Base-by-base conservation (phyloP, 2,888 invertebrate genomes). In the Acrocyrtus sp. region DNA sequence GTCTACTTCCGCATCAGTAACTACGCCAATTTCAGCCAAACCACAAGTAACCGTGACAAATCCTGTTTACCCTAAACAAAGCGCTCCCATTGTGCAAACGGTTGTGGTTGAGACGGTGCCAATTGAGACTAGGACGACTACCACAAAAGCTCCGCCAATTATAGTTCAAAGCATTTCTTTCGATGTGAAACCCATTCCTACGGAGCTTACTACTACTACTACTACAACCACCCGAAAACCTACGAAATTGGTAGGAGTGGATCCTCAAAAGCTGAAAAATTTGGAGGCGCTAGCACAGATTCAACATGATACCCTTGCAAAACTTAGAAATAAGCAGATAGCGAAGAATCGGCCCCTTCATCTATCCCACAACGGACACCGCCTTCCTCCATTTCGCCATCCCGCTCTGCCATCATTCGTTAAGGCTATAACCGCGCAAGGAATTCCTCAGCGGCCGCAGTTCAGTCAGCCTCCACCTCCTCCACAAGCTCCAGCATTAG, bases 221-320 rank as follows among this genome's bases (percentile, higher is more conserved):
- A n/a, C n/a, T n/a, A n/a, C n/a, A n/a, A n/a, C n/a, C n/a, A n/a
- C n/a, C n/a, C n/a, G n/a, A n/a, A n/a, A n/a, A n/a, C n/a, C n/a
- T n/a, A n/a, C n/a, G n/a, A n/a, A n/a, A n/a, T n/a, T n/a, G n/a
- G n/a, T 22, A 50, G 22, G 8, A 50, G 10, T n/a, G 8, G 22
- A 10, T 5, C 21, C 41, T 12, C 60, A 60, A 60, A 47, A 47
- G n/a, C 8, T 60, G 8, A 62, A 62, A 41, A 62, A 62, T 26
- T 24, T 62, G 8, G 62, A 62, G 41, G 62, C 62, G 2, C 26
- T 62, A 17, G 62, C 63, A 8, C 63, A 63, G 43, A 63, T 63
- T 19, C 63, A 63, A 21, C 63, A 63, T 17, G 53, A 63, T 2
- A 63, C 63, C 2, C n/a, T 63, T 17, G 12, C 41, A n/a, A 63